A percentile compares a stretch with the other conserved stretches of the same genome.
Conservation (phyloP, 2,888 invertebrate species). For the Drosophila percnosoma region DNA sequence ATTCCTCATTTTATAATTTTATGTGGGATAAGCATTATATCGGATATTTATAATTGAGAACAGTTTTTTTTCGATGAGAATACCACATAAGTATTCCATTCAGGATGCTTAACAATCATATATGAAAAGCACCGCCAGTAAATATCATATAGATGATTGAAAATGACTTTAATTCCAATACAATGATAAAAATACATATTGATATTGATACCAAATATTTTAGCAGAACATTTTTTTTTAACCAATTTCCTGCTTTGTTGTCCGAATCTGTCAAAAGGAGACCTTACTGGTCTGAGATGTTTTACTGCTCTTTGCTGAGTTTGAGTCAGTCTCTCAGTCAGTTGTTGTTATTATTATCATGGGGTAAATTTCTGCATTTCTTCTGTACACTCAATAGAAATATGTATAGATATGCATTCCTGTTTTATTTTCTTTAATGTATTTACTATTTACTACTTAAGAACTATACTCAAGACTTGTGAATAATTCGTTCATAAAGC, state of each 20-base stretch:
- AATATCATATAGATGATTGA: not conserved
- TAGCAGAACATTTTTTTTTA: too few relatives aligned
- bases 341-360: too few relatives aligned
- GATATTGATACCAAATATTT: too few relatives aligned
- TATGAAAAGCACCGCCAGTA: not conserved
- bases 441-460: not conserved
- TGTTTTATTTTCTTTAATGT: not conserved
- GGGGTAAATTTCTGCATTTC: not conserved
- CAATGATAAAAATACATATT: not conserved
- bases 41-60: not conserved
- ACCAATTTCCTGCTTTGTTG: not conserved
- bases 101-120: not conserved
- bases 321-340: not conserved
- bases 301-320: not conserved
- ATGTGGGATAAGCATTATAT: not conserved
- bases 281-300: not conserved
- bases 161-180: not conserved
- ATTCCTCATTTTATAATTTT: not conserved
- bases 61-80: not conserved
- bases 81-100: not conserved
- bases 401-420: too few relatives aligned
- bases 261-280: not conserved
- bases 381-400: not conserved
- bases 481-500: slow-evolving; percentile 24
- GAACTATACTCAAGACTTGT: not conserved